Evolutionary conservation across 1,140 invertebrate species (phyloP).

Genomic region (Lepidurus apus): DNA sequence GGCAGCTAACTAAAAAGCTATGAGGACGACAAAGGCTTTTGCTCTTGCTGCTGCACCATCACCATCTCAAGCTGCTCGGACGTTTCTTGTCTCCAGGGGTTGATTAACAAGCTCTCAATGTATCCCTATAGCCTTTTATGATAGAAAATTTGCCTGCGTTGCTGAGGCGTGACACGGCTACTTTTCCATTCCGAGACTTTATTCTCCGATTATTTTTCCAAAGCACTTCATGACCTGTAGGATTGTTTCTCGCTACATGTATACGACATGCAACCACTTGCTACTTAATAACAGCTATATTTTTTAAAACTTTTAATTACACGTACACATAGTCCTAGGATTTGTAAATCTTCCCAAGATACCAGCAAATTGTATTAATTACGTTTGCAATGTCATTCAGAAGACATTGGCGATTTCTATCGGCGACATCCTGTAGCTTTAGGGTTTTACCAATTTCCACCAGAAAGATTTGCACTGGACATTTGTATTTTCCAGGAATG

Average conservation of each 20-base stretch:
- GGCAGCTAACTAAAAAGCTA: slow-evolving; percentile 21
- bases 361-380: neutral
- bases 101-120: slow-evolving; percentile 19
- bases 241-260: slow-evolving; percentile 14
- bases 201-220: slow-evolving; percentile 12
- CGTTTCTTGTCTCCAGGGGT: slow-evolving; percentile 20
- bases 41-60: slow-evolving; percentile 9
- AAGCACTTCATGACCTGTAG: neutral
- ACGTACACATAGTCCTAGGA: neutral
- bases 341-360: neutral
- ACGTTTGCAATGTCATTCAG: too few species aligned
- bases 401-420: too few species aligned
- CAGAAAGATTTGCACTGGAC: neutral
- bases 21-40: slow-evolving; percentile 19
- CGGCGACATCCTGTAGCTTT: too few species aligned
- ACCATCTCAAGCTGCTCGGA: slow-evolving; percentile 14
- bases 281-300: neutral
- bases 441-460: neutral
- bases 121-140: slow-evolving; percentile 22
- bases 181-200: slow-evolving; percentile 4
- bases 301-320: neutral
- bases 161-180: slow-evolving; percentile 20
- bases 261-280: neutral
- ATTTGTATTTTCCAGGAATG: neutral
- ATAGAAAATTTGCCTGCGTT: slow-evolving; percentile 15